A percentile compares a stretch with the other conserved stretches of the same genome.
These are phyloP conservation scores for Dendrocincla fuliginosa DNA, from an alignment of 2,797 vertebrate genomes.

Conservation along the genomic window DNA sequence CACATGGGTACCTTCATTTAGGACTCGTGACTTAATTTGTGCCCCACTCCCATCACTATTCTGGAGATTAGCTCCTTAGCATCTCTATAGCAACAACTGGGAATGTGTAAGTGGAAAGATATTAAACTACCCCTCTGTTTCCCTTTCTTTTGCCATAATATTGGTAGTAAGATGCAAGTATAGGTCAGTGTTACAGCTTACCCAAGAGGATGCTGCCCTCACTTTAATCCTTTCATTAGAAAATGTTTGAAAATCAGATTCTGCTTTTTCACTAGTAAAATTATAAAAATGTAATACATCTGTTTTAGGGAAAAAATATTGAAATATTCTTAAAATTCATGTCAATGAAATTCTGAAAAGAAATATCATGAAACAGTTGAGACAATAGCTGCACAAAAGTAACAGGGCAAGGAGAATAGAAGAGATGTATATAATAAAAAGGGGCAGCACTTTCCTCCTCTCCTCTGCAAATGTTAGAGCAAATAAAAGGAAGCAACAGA, in stretches of 20 bases:
- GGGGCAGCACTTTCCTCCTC: background rate
- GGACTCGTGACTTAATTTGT: background rate
- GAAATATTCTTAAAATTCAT: background rate
- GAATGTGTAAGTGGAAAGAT: background rate
- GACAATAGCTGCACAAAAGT: background rate
- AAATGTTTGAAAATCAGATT: background rate
- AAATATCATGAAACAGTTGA: background rate
- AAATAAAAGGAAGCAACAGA: conserved; percentile 19
- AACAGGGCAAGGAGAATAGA: background rate
- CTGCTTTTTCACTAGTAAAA: background rate
- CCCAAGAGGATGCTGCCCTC: background rate
- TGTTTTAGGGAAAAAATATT: background rate
- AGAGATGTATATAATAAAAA: background rate
- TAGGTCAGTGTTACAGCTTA: background rate
- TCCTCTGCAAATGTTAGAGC: background rate
- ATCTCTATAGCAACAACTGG: background rate
- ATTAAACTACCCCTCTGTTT: background rate
- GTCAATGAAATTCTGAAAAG: background rate
- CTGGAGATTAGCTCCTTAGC: background rate
- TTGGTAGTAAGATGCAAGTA: background rate
- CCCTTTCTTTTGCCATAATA: background rate
- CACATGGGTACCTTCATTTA: background rate
- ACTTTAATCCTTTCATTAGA: background rate
- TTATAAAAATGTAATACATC: background rate
- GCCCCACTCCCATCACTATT: background rate